These are phyloP conservation scores for Cheirogaleus major DNA, from an alignment of 2,797 vertebrate genomes.

Conservation along the genomic window DNA sequence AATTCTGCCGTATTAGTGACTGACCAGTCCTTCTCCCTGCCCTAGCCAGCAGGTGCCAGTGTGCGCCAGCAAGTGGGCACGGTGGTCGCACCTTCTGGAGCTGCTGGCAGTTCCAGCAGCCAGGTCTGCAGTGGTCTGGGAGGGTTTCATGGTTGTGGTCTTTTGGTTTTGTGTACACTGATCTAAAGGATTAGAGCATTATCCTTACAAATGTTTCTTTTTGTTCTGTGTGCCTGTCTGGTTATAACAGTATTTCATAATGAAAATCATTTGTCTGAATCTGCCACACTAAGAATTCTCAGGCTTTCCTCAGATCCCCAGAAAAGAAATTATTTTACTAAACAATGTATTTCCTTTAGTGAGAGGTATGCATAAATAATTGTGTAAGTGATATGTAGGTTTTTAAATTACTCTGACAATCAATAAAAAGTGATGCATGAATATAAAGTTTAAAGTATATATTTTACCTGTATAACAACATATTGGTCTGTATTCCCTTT, in stretches of 20 bases:
- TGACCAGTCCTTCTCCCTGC: fast-evolving
- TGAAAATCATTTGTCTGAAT: not conserved
- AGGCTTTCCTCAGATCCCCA: not conserved
- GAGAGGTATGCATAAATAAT: not conserved
- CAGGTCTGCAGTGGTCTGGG: fast-evolving
- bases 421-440: not conserved
- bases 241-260: not conserved
- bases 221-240: not conserved
- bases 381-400: not conserved
- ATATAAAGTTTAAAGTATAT: not conserved
- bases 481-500: not conserved
- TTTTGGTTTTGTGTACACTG: fast-evolving
- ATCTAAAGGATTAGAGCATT: fast-evolving
- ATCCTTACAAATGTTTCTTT: not conserved
- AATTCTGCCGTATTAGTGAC: not conserved
- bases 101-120: not conserved
- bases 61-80: not conserved
- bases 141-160: not conserved
- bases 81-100: fast-evolving
- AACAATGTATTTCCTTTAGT: not conserved
- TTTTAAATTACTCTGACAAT: not conserved
- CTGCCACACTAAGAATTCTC: not conserved
- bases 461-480: not conserved
- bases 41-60: not conserved
- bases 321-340: not conserved